A percentile compares a stretch with the other conserved stretches of the same genome.
phyloP scores from a whole-genome alignment of 2,888 invertebrate genomes.

The Piscicola geometra region DNA sequence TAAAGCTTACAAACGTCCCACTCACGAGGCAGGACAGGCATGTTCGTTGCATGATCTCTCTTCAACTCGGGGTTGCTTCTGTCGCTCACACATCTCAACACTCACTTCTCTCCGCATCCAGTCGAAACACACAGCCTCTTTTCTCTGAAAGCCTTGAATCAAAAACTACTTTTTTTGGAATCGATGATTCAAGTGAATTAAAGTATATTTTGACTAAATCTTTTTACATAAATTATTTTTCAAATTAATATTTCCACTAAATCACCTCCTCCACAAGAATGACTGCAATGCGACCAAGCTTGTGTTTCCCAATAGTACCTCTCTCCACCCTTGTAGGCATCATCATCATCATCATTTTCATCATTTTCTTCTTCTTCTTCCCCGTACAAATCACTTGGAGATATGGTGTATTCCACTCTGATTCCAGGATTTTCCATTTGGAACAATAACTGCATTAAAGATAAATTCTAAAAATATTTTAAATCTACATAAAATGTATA shows the following conservation, averaged over 20 bases:
- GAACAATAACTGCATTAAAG: slow-evolving; percentile 63
- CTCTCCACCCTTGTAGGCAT: slow-evolving; percentile 57
- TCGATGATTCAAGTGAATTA: too few species aligned
- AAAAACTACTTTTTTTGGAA: too few species aligned
- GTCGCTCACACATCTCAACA: slow-evolving; percentile 55
- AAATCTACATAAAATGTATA: background rate
- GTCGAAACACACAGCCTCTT: slow-evolving; percentile 59
- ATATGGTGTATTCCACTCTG: slow-evolving; percentile 76
- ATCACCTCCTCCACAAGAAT: slow-evolving; percentile 72
- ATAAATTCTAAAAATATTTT: background rate
- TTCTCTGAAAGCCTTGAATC: too few species aligned
- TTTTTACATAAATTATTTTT: too few species aligned
- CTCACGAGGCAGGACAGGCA: slow-evolving; percentile 64
- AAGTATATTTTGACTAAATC: too few species aligned
- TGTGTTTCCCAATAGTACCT: slow-evolving; percentile 68
- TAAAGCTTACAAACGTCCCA: background rate
- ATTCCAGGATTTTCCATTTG: slow-evolving; percentile 72
- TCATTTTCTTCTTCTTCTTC: background rate
- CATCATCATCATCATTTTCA: background rate
- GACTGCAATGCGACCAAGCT: slow-evolving; percentile 75
- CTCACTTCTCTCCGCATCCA: slow-evolving; percentile 64
- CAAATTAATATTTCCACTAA: too few species aligned
- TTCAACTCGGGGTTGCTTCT: slow-evolving; percentile 58
- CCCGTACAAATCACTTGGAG: slow-evolving; percentile 46
- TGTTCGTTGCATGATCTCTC: slow-evolving; percentile 66